Evolutionary conservation across 2,113 vertebrate species (phyloP), one percentile per base, ranked within the genome.

Genomic region (Gila orcuttii): DNA sequence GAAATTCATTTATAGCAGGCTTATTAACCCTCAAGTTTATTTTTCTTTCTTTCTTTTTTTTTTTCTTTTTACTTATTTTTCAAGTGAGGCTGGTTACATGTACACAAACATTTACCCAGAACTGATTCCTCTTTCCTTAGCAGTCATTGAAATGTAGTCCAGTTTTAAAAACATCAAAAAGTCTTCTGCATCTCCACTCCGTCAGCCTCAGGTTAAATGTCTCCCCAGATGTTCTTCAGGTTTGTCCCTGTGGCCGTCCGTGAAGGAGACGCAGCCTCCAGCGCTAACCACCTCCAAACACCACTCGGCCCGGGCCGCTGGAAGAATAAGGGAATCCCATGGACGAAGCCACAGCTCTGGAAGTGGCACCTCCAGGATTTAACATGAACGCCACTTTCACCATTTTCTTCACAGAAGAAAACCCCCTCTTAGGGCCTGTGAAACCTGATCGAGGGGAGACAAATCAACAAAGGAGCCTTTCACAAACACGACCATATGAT

Each of bases 361-460:
- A 93, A 89, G 90, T 68, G 87, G 90, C 91, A 74, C 90, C 87
- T 84, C 91, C 90, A 92, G 92, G 91, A 88, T 82, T 75, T 50
- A 80, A 45, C 85, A 89, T 33, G 15, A 55, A 80, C 36, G 69
- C 33, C 57, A 28, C 84, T 82, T 88, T 93, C 91, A 92, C 91
- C 93, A 95, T 76, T 95, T 98, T 98, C 97, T 99, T 98, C 97
- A 97, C 96, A 96, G 97, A 98, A 98, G 98, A 98, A 98, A 97
- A 93, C 90, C 88, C 45, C 45, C 64, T 82, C 66, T 96, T 97
- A 99, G 85, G 98, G 98, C 94, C 98, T 97, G 94, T 99, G 98
- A 94, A 99, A 99, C 96, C 98, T 99, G 89, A 2, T 88, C 88
- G 85, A 75, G 87, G 13, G 88, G 75, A 91, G 17, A 66, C 17